Base-by-base conservation (phyloP, 2,113 vertebrate species). In the Neodontobutis hainanensis region DNA sequence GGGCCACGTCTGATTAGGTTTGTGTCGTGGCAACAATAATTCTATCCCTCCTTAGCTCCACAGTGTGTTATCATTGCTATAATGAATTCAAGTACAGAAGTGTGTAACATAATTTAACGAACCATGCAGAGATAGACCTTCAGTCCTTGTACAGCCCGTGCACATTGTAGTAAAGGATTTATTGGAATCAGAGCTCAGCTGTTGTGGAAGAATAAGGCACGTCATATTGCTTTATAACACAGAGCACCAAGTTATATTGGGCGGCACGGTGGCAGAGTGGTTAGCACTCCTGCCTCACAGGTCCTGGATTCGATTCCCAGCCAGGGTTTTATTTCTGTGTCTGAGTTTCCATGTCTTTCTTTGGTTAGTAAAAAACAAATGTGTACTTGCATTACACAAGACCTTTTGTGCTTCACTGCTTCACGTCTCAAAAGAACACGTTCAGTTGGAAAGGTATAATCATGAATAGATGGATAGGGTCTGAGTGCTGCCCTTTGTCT, bases 1-100 rank as follows among this genome's bases (percentile, higher is more conserved):
- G 36, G 73, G 63, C 57, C 50, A 42, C 42, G 52, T 81, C 66
- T 77, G 77, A 76, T 77, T 73, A 16, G 40, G 50, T 84, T 78
- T 70, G 53, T 68, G 82, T 79, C 79, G 27, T 36, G 61, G 57
- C 57, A 34, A 65, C 32, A 63, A 62, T 74, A 50, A 77, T 75
- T 69, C 34, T 78, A 50, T 69, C 46, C 34, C 19, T 62, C 61
- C 42, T 5, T n/a, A 62, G 64, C 52, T 11, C 47, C 32, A 12
- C 32, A 0, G 35, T 52, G 68, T 45, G 46, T 32, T 65, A 70
- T 75, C 49, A 68, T 64, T 36, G 53, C 73, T 32, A 5, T 65
- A 56, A 59, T 48, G 58, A 78, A 57, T 40, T 48, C 19, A 74
- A 67, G 63, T 45, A 61, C 42, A 11, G n/a, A 50, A 50, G 12